Evolutionary conservation across 1,140 invertebrate genomes (phyloP), one percentile per base, ranked within the genome.

Genomic region (Diabrotica virgifera): DNA sequence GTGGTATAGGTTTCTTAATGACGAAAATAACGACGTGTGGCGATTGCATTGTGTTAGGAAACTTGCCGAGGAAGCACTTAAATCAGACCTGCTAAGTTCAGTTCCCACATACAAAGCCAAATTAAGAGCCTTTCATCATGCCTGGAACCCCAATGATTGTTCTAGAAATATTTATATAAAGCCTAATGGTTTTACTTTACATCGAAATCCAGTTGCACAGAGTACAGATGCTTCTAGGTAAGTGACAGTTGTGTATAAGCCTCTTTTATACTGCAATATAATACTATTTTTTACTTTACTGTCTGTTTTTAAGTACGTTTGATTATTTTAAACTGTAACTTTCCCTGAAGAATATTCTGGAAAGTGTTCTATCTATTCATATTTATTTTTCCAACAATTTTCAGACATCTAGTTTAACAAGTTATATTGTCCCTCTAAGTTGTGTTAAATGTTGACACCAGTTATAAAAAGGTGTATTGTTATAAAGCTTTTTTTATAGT

Each of bases 121-220:
- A 84, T 82, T 99, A 59, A 86, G 95, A 75, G 96, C 96, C 9
- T 96, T 91, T 80, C 92, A 91, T 79, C 94, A 98, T 82, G 91
- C 96, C 2, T 99, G 96, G 97, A 98, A 96, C 82, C 93, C 95
- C 2, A 90, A 94, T 78, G 97, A 99, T 78, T 97, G 95, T 78
- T 98, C 96, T 14, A 86, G 93, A 75, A 97, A 99, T 83, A 92
- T 98, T 78, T 98, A 95, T 78, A 91, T 98, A 59, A 98, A 97
- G 84, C 87, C 93, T 14, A 98, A 97, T 84, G 96, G 95, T 59
- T 99, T 99, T 78, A 99, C 96, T 6, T 82, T 99, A 69, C 96
- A 99, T 83, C 86, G 88, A 77, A 98, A 99, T 82, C 97, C 97
- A 38, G 93, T 99, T 36, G 97, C 97, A 36, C 97, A 99, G 82